These are phyloP conservation scores for Probosciger aterrimus DNA, from an alignment of 2,113 vertebrate species.

Conservation along the genomic window DNA sequence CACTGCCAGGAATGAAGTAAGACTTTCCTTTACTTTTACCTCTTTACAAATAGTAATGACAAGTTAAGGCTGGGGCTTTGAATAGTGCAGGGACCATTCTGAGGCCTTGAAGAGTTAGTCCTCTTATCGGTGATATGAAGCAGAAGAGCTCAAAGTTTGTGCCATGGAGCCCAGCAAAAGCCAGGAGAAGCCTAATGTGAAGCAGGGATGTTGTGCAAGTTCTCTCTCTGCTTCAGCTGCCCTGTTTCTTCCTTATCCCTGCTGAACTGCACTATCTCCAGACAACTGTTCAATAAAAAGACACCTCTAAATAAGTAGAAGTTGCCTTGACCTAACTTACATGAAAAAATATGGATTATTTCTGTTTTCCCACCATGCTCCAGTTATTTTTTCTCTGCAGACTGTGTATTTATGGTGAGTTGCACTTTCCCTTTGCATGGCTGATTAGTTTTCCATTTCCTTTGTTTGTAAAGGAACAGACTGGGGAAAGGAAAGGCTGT, in stretches of 20 bases:
- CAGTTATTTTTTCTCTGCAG: conserved; percentile 3
- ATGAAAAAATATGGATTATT: not conserved
- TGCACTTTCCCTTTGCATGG: conserved; percentile 5
- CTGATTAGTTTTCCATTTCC: conserved; percentile 58
- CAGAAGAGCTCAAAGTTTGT: not conserved
- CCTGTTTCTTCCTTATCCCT: not conserved
- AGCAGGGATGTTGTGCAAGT: not conserved
- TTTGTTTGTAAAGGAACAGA: conserved; percentile 42
- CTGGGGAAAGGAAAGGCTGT: not conserved
- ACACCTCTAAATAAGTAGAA: not conserved
- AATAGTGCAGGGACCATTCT: not conserved
- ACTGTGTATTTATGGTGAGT: not conserved
- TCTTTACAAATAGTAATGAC: not conserved
- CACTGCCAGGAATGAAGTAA: conserved; percentile 56
- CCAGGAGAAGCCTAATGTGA: not conserved
- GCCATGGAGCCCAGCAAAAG: not conserved
- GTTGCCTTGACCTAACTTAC: not conserved
- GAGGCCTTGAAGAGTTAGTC: not conserved
- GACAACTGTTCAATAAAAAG: not conserved
- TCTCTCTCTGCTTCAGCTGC: not conserved
- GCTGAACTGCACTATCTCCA: not conserved
- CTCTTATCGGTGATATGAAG: not conserved
- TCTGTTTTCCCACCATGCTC: not conserved
- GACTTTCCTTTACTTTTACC: conserved; percentile 14
- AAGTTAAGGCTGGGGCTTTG: not conserved